Conservation (phyloP, 1,140 invertebrate species). For the Sitobion miscanthi region DNA sequence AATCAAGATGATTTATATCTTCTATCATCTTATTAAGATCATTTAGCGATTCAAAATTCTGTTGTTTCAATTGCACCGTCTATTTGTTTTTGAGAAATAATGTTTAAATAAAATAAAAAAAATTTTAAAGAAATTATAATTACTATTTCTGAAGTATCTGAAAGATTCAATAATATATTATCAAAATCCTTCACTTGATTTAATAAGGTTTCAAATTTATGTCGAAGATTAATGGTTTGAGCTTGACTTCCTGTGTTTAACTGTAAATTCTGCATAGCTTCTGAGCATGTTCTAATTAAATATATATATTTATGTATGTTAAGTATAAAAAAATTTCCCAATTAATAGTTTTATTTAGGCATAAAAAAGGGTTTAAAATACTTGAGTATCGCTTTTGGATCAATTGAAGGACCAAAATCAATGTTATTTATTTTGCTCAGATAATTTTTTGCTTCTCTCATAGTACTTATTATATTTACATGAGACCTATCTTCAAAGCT, state of each 20-base stretch:
- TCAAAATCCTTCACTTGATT: slow-evolving; percentile 54
- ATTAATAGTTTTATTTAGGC: not conserved
- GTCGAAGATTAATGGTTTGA: not conserved
- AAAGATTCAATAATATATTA: slow-evolving; percentile 31
- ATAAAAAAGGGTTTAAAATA: slow-evolving; percentile 59
- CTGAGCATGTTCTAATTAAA: slow-evolving; percentile 61
- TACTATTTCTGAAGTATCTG: slow-evolving; percentile 48
- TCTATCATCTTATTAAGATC: slow-evolving; percentile 57
- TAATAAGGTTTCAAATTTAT: slow-evolving; percentile 49
- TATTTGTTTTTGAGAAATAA: not conserved
- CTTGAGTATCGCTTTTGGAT: slow-evolving; percentile 62
- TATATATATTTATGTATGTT: not conserved
- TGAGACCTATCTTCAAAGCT: slow-evolving; percentile 65
- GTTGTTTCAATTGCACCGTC: slow-evolving; percentile 44
- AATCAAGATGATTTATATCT: slow-evolving; percentile 57
- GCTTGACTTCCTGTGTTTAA: slow-evolving; percentile 20
- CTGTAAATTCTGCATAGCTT: slow-evolving; percentile 41
- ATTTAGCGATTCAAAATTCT: slow-evolving; percentile 54
- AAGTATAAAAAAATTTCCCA: not conserved
- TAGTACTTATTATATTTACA: slow-evolving; percentile 67
- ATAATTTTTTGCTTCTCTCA: slow-evolving; percentile 68
- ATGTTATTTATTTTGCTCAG: slow-evolving; percentile 67
- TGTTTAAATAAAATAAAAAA: not conserved
- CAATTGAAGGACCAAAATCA: slow-evolving; percentile 63
- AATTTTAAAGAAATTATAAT: not conserved